phyloP scores from a whole-genome alignment of 1,140 invertebrate genomes.

The Anoplophora glabripennis region DNA sequence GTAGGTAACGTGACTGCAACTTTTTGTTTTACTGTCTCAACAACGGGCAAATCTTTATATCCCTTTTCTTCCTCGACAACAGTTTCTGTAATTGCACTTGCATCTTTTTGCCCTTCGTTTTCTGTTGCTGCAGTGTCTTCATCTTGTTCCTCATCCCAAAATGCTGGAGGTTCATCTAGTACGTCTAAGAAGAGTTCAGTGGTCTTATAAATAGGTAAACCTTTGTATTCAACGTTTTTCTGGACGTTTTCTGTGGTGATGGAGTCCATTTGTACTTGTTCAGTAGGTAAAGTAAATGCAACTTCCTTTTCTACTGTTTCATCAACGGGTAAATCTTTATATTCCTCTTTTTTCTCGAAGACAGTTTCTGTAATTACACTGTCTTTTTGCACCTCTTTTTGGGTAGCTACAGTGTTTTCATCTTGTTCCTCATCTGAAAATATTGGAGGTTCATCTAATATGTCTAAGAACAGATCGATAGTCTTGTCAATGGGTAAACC shows the following conservation, averaged over 20 bases:
- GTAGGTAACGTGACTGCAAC: background rate
- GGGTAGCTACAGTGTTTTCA: background rate
- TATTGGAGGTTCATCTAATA: constrained; percentile 54
- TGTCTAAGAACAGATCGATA: constrained; percentile 53
- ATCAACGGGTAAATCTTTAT: constrained; percentile 47
- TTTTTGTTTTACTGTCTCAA: constrained; percentile 1
- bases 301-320: constrained; percentile 27
- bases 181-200: constrained; percentile 49
- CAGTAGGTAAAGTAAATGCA: background rate
- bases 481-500: constrained; percentile 52
- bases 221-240: constrained; percentile 41
- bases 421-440: constrained; percentile 36
- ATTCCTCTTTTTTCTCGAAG: constrained; percentile 26
- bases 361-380: constrained; percentile 17
- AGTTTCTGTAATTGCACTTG: background rate
- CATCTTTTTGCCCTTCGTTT: background rate
- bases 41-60: constrained; percentile 4
- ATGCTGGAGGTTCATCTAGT: constrained; percentile 51
- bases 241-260: constrained; percentile 18
- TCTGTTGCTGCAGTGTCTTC: background rate
- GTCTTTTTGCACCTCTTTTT: background rate
- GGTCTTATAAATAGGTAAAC: constrained; percentile 51
- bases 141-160: constrained; percentile 19
- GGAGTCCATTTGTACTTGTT: background rate
- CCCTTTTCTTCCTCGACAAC: background rate